Evolutionary conservation across 2,113 vertebrate species (phyloP), one percentile per base, ranked within the genome.

Genomic region (Vidua chalybeata): DNA sequence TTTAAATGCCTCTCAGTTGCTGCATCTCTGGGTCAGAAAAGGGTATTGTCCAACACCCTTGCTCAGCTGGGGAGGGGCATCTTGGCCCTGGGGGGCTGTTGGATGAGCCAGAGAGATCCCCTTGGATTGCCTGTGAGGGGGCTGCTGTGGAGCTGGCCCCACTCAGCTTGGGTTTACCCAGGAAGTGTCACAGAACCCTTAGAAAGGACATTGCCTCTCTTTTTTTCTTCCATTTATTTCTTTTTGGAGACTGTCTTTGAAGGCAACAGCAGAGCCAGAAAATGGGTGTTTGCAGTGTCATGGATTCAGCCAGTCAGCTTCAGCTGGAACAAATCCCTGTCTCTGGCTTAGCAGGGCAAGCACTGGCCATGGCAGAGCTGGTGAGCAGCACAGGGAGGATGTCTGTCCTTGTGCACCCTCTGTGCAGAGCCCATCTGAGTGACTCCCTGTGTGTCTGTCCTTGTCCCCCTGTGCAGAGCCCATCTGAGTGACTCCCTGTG

Each of bases 101-200:
- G 41, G 68, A 1, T 2, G 7, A 69, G 64, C 1, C 4, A 73
- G 41, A 1, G 3, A 46, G 54, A 49, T 33, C 31, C 13, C 20
- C 19, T 61, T 1, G 4, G 5, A 5, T 10, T 33, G 31, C 9
- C 13, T 8, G 20, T 23, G 51, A 0, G 14, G 20, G 33, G 37
- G 5, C 45, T 88, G 72, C 63, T 74, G 52, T 62, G 56, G 31
- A 51, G 54, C n/a, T 74, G 73, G 35, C 51, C n/a, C 15, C 1
- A 2, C 80, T 66, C 46, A 62, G 61, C 46, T 84, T 4, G 7
- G 30, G 3, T 49, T 61, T 64, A 41, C 26, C 18, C 46, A 13
- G 75, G 41, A 22, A 15, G 30, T 45, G 14, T 64, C 59, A 48
- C 30, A 31, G 64, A 9, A 33, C 74, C 22, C 39, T 52, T 20